Conservation (phyloP, 2,113 vertebrate genomes). For the Melanerpes aurifrons region DNA sequence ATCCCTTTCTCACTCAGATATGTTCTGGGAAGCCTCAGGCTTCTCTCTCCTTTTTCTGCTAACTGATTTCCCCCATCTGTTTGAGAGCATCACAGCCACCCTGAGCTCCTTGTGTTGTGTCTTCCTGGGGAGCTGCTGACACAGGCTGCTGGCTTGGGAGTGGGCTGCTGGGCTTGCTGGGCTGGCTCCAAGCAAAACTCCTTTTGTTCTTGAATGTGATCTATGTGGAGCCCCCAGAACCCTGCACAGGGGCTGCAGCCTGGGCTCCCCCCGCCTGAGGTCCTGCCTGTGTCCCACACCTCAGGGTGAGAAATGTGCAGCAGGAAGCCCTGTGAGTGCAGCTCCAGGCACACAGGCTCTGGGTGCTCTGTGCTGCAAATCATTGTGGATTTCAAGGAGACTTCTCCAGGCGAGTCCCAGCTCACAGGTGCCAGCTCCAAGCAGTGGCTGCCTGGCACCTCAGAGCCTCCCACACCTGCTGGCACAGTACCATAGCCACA, state of each 20-base stretch:
- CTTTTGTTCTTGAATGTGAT: neutral
- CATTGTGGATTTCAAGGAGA: neutral
- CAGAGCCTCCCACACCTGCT: neutral
- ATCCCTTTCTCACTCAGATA: neutral
- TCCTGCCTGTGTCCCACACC: neutral
- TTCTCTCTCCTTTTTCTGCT: neutral
- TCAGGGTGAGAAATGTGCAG: no score
- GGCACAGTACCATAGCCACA: neutral
- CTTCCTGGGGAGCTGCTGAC: neutral
- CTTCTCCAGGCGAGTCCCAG: neutral
- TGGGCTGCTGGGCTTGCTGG: neutral
- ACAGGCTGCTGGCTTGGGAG: neutral
- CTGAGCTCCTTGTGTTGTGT: neutral
- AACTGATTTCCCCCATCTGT: no score
- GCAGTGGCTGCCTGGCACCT: neutral
- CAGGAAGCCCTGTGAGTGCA: neutral
- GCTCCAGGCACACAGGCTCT: neutral
- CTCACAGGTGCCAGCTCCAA: accelerated
- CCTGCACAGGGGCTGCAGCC: no score
- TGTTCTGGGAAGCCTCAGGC: neutral
- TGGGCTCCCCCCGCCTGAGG: neutral
- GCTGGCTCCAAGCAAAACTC: neutral
- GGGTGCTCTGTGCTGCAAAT: accelerated
- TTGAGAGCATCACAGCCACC: neutral
- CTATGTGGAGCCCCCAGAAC: accelerated